A percentile compares a stretch with the other conserved stretches of the same genome.
Evolutionary conservation across 2,888 invertebrate species (phyloP).

Genomic region (Caenorhabditis virilis): DNA sequence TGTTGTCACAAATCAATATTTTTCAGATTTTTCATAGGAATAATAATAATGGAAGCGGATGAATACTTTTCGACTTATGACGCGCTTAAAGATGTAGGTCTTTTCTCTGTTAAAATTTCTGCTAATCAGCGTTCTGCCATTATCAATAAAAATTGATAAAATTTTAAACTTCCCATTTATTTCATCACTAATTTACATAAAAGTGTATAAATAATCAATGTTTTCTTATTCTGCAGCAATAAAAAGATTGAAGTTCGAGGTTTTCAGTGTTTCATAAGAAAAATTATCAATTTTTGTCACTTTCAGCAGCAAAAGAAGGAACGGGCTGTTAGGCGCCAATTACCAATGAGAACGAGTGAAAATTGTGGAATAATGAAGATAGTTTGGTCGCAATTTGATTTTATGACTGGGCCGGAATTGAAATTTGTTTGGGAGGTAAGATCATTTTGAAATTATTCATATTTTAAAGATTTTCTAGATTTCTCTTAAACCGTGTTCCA

Average conservation of each 20-base stretch:
- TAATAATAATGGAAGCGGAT: slow-evolving; percentile 61
- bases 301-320: slow-evolving; percentile 44
- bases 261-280: too few species aligned
- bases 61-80: slow-evolving; percentile 56
- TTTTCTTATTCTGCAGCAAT: slow-evolving; percentile 16
- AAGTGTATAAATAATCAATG: too few species aligned
- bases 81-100: slow-evolving; percentile 50
- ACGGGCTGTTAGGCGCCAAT: slow-evolving; percentile 27
- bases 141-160: too few species aligned
- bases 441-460: too few species aligned
- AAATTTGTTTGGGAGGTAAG: slow-evolving; percentile 64
- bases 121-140: too few species aligned
- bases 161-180: too few species aligned
- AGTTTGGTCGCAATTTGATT: slow-evolving; percentile 65
- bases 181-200: too few species aligned
- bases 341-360: slow-evolving; percentile 42
- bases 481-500: too few species aligned
- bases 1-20: slow-evolving; percentile 1
- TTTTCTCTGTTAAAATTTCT: too few species aligned
- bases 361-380: slow-evolving; percentile 59
- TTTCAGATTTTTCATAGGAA: too few species aligned
- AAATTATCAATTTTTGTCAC: slow-evolving; percentile 2
- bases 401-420: slow-evolving; percentile 64
- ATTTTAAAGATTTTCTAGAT: too few species aligned
- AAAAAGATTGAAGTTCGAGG: slow-evolving; percentile 31